Base-by-base conservation (phyloP, 2,113 vertebrate genomes). In the Megatriorchis doriae region DNA sequence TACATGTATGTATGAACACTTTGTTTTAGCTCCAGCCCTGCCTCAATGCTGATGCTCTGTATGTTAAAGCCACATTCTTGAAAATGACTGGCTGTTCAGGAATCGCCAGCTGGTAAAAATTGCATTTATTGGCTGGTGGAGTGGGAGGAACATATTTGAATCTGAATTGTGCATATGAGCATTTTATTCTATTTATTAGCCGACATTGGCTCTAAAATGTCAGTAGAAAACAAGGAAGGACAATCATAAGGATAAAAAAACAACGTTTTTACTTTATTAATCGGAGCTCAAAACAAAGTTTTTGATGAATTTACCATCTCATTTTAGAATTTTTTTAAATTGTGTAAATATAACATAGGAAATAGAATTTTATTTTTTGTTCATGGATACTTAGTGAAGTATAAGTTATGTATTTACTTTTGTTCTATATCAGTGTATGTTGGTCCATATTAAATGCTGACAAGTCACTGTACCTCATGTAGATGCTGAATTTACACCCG, bases 321-420 rank as follows among this genome's bases (percentile, higher is more conserved):
- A 98, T 99, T 98, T 98, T 98, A 98, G 98, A 98, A 80, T 98
- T 98, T 99, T 98, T 98, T 98, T 20, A 81, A 98, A 99, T 99
- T 99, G 98, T 99, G 99, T 99, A 99, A 99, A 99, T 99, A 99
- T 99, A 99, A 99, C 99, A 99, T 99, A 99, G 99, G 98, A 99
- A 98, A 99, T 99, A 99, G 98, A 99, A 98, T 98, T 99, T 98
- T 99, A 99, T 99, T 99, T 98, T 99, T 99, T 99, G 98, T 99
- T 99, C 98, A 98, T 98, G 98, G 97, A 98, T 99, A 98, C 97
- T 98, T 99, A 98, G 98, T 99, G 98, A 99, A 98, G 98, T 98
- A 98, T 99, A 99, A 99, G 98, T 99, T 99, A 99, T 99, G 98
- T 98, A 98, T 99, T 98, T 99, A 98, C 98, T 98, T 97, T 96